Evolutionary conservation across 2,113 vertebrate species (phyloP), one percentile per base, ranked within the genome.

Genomic region (Guaruba guarouba): DNA sequence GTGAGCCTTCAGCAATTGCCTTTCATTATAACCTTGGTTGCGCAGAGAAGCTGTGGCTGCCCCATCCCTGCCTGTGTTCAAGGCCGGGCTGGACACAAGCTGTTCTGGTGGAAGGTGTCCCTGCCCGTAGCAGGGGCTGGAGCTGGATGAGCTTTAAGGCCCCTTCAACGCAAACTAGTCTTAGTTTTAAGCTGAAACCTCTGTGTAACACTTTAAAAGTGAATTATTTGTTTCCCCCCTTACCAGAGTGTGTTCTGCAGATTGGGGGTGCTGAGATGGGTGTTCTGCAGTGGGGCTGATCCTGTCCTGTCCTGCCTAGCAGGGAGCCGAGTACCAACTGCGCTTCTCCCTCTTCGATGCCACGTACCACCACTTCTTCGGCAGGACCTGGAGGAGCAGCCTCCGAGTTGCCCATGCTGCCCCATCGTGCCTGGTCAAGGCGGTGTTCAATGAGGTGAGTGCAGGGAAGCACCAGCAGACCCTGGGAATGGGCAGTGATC

Each of bases 281-380:
- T 35, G 33, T 35, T 59, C 57, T 59, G 22, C 33, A 35, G 57
- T 24, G 57, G 33, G 33, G 57, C 57, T 23, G 13, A 35, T 59
- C 33, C 33, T 59, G 22, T 16, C 22, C 22, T 59, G 52, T 55
- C 29, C 17, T 55, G 13, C 88, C 69, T 78, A 75, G 51, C 93
- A 96, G 91, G 89, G 91, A 62, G 69, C 83, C 0, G 24, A 96
- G 28, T 99, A 97, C 96, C 98, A 99, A 92, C 97, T 99, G 49
- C 97, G 98, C 2, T 96, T 98, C 66, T 98, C 99, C 24, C 97
- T 99, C 31, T 99, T 99, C 2, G 99, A 99, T 6, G 63, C 97
- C 71, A 96, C 97, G 39, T 98, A 98, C 91, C 98, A 95, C 82
- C 98, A 98, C 77, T 99, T 99, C 97, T 99, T 99, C 1, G 99